These are phyloP conservation scores for Branchellion lobata DNA, from an alignment of 2,888 invertebrate species.

Conservation along the genomic window DNA sequence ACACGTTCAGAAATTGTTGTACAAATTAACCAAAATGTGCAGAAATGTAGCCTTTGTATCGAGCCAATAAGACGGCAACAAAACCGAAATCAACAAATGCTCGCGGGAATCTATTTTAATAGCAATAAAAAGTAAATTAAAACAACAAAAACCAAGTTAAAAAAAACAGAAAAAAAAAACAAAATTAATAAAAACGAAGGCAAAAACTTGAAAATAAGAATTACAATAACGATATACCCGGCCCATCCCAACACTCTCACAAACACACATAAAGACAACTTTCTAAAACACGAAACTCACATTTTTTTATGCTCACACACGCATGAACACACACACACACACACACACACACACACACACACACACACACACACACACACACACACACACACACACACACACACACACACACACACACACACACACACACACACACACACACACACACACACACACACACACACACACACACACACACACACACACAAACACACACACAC, in stretches of 20 bases:
- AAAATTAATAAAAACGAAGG: too few species aligned
- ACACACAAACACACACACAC: conserved; percentile 14
- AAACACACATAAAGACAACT: too few species aligned
- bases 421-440: conserved; percentile 6
- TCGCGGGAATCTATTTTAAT: neutral
- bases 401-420: conserved; percentile 16
- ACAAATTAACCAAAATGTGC: too few species aligned
- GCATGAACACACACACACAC: neutral
- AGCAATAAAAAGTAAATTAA: neutral
- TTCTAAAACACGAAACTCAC: too few species aligned
- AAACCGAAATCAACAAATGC: neutral
- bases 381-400: neutral
- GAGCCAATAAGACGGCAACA: neutral
- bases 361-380: conserved; percentile 4
- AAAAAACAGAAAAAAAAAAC: neutral
- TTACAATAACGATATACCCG: too few species aligned
- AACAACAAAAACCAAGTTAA: neutral
- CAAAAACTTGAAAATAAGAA: too few species aligned
- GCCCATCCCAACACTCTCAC: too few species aligned
- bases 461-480: conserved; percentile 27
- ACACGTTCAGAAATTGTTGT: too few species aligned
- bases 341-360: conserved; percentile 10
- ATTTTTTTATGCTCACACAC: neutral
- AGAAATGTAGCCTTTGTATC: too few species aligned
- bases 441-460: conserved; percentile 23